Percentiles rank a stretch among this genome's conserved stretches.
Evolutionary conservation across 35 echinoderm and acorn worm species (phyloP).

Genomic region (Strongylocentrotus purpuratus): DNA sequence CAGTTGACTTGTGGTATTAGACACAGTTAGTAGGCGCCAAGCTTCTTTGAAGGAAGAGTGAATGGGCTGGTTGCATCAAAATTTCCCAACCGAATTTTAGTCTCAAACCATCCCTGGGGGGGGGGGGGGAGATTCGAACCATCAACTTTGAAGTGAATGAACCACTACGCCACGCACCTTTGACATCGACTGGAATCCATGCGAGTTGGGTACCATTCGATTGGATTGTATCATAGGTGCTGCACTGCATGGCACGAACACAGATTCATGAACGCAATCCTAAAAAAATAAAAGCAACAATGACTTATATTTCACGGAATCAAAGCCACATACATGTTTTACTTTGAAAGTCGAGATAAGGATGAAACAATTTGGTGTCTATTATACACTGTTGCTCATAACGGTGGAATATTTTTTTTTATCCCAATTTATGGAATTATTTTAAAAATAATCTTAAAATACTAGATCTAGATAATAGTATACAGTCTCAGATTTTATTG

Average conservation of each 20-base stretch:
- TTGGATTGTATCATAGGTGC: not conserved
- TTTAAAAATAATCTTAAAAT: no score
- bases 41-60: no score
- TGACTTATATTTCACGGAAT: not conserved
- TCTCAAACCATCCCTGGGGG: not conserved
- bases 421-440: no score
- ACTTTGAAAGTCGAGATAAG: not conserved
- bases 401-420: no score
- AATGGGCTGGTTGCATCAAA: not conserved
- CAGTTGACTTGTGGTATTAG: no score
- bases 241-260: conserved; percentile 20
- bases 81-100: not conserved
- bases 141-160: not conserved
- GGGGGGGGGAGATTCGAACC: not conserved
- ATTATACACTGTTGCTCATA: no score
- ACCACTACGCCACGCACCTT: not conserved
- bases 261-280: not conserved
- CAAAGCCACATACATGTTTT: not conserved
- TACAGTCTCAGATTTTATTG: no score
- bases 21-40: no score
- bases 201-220: not conserved
- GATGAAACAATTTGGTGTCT: not conserved
- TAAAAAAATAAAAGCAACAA: not conserved
- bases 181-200: not conserved
- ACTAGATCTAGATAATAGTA: no score